Base-by-base conservation (phyloP, 2,797 vertebrate species). In the Pantherophis alleghaniensis region DNA sequence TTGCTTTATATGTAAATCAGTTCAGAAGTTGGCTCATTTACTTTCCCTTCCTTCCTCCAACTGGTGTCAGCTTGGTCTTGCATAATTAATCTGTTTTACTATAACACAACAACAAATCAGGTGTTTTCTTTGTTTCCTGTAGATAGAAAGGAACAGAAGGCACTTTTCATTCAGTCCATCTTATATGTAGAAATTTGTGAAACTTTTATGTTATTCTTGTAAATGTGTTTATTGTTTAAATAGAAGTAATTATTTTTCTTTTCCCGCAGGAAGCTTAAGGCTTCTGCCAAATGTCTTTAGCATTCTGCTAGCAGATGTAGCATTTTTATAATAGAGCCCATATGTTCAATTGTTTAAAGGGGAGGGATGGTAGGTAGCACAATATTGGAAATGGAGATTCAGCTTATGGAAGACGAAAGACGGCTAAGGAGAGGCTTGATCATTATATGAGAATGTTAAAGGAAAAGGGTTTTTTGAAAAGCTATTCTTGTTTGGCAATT, bases 181-280 rank as follows among this genome's bases (percentile, higher is more conserved):
- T 96, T 96, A 95, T 89, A 96, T 91, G n/a, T n/a, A 96, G 92
- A 93, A 95, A 94, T 13, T 93, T 88, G 83, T 92, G 69, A 95
- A 94, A 95, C 51, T 95, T 96, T 93, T 87, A 28, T 95, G 92
- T 94, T 96, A 94, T 92, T 96, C 86, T 94, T 95, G 69, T 92
- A 96, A 95, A 97, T 96, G 94, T 91, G 60, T 92, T 95, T 94
- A 96, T 95, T 96, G 92, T 96, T 97, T 96, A 95, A 96, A 95
- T 94, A 96, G 91, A 96, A 94, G 69, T 96, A 97, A 96, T 96
- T 95, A 93, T 94, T 97, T 96, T 95, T 95, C 91, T 96, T 92
- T 88, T 95, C 93, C 95, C 93, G 66, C 60, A 94, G 89, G 53
- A 94, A 94, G 87, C 59, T 95, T 94, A 90, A 97, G 93, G 95